These are phyloP conservation scores for Agrochola macilenta DNA, from an alignment of 2,888 invertebrate genomes.

Conservation along the genomic window DNA sequence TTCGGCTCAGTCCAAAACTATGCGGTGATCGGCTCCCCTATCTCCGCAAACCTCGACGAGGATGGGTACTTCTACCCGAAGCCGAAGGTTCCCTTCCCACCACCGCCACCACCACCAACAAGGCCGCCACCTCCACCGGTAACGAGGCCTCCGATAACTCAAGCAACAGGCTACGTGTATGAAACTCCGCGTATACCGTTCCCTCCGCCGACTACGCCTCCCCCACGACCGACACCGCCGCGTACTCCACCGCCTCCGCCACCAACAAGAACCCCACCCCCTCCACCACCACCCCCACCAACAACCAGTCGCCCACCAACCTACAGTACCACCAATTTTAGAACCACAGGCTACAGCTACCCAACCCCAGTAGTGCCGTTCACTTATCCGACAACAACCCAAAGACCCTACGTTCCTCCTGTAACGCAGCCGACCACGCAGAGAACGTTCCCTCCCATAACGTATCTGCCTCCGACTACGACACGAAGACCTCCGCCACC, in stretches of 20 bases:
- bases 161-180: slow-evolving; percentile 75
- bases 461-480: slow-evolving; percentile 32
- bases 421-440: slow-evolving; percentile 42
- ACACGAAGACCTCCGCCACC: slow-evolving; percentile 51
- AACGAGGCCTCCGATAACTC: slow-evolving; percentile 54
- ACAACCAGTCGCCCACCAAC: slow-evolving; percentile 24
- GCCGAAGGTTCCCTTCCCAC: slow-evolving; percentile 85
- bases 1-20: slow-evolving; percentile 83
- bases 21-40: slow-evolving; percentile 83
- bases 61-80: slow-evolving; percentile 89
- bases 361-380: slow-evolving; percentile 60
- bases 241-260: slow-evolving; percentile 63
- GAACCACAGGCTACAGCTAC: slow-evolving; percentile 69
- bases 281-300: slow-evolving; percentile 55
- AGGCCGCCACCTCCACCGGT: slow-evolving; percentile 59
- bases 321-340: slow-evolving; percentile 32
- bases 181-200: slow-evolving; percentile 68
- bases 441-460: slow-evolving; percentile 29
- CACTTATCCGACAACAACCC: slow-evolving; percentile 61
- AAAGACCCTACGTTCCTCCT: slow-evolving; percentile 38
- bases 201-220: slow-evolving; percentile 51
- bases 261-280: slow-evolving; percentile 66
- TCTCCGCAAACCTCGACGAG: slow-evolving; percentile 82
- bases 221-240: slow-evolving; percentile 38
- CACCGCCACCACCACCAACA: slow-evolving; percentile 71